phyloP scores from a whole-genome alignment of 2,888 invertebrate genomes.

The Plagodis pulveraria region DNA sequence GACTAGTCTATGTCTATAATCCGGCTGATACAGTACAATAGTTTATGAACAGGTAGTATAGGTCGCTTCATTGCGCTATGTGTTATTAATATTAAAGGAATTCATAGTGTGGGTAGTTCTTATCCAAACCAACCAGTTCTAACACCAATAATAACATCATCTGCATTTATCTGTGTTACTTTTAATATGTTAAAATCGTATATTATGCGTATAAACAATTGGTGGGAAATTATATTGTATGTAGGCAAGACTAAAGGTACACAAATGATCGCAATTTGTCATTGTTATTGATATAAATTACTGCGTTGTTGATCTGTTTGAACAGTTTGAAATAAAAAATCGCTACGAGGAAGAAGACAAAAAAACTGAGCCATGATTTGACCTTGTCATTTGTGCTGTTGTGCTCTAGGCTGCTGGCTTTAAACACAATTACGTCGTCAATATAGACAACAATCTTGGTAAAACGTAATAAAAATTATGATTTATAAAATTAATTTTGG shows the following conservation, averaged over 20 bases:
- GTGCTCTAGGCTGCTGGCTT: constrained; percentile 10
- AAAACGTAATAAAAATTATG: constrained; percentile 12
- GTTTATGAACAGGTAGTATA: no score
- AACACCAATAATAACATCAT: no score
- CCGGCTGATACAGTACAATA: no score
- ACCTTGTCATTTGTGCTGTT: constrained; percentile 11
- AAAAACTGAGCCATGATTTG: constrained; percentile 17
- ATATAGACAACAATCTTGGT: constrained; percentile 9
- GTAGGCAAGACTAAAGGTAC: constrained; percentile 2
- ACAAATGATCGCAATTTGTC: constrained; percentile 14
- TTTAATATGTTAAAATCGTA: no score
- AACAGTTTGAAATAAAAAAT: constrained; percentile 16
- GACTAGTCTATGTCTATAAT: no score
- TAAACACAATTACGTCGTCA: constrained; percentile 22
- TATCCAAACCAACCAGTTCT: no score
- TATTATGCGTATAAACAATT: no score
- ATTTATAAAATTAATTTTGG: not conserved
- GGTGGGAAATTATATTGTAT: not conserved
- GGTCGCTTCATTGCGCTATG: not conserved
- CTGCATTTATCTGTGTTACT: no score
- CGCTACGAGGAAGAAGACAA: constrained; percentile 17
- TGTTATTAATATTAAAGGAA: constrained; percentile 1
- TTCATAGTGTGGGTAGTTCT: no score
- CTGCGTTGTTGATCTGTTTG: constrained; percentile 13
- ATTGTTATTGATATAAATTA: constrained; percentile 10